Base-by-base conservation (phyloP, 2,797 vertebrate genomes). In the Molossus molossus region DNA sequence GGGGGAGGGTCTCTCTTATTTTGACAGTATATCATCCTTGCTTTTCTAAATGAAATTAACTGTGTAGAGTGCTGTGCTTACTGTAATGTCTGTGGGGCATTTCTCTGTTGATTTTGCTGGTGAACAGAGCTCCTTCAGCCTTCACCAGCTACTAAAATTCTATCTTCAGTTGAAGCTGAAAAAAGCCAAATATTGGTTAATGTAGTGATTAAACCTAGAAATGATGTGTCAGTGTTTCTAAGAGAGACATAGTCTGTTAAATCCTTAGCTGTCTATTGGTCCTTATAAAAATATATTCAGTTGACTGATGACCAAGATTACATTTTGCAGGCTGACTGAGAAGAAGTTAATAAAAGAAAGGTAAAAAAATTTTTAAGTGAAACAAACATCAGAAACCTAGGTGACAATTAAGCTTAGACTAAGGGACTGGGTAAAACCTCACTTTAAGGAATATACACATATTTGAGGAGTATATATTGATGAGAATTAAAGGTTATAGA, bases 161-260 rank as follows among this genome's bases (percentile, higher is more conserved):
- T 75, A 3, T 21, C 13, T 37, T 10, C 37, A 69, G 53, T 62
- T 85, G 21, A 87, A 81, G 9, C 29, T 93, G 6, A 33, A 93
- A 70, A 97, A 58, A 95, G 18, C 40, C 73, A 90, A 8, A 79
- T 97, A 58, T 92, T 87, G 81, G n/a, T 90, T 94, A 89, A 84
- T 90, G 21, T 15, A 83, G 11, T 93, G 50, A 87, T 64, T 87
- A 69, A 92, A 45, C 14, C 55, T 94, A 25, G 37, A 94, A 76
- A 79, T 96, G 86, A 79, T 50, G 1, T 90, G 65, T 23, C 13
- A 50, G 1, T 88, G 72, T 92, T 96, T 90, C 70, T 91, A 87
- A 81, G 40, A 91, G 33, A 81, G 12, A 25, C 10, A 87, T 40
- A 82, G 4, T 23, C 33, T 90, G 13, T 58, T 93, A 89, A 64